These are phyloP conservation scores for Megaustenia siamemsis DNA, from an alignment of 2,888 invertebrate genomes.

Conservation along the genomic window DNA sequence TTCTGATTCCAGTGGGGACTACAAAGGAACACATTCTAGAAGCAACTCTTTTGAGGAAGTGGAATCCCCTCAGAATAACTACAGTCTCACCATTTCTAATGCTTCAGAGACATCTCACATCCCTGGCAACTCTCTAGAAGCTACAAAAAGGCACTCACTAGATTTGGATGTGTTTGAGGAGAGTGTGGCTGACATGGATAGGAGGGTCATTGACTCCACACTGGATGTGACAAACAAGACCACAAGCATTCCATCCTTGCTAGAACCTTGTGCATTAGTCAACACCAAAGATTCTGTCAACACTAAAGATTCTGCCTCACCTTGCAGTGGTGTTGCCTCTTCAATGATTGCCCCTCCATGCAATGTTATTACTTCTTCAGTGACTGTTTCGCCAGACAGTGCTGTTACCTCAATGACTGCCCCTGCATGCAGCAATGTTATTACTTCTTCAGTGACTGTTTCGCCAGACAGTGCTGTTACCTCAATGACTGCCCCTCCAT, in stretches of 20 bases:
- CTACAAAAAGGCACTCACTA: slow-evolving; percentile 13
- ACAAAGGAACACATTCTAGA: slow-evolving; percentile 70
- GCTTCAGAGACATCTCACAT: slow-evolving; percentile 2
- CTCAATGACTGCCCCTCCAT: no score
- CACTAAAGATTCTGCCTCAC: not conserved
- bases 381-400: no score
- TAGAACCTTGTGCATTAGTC: slow-evolving; percentile 15
- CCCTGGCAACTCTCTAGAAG: not conserved
- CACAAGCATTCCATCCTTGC: slow-evolving; percentile 22
- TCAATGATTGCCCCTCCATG: not conserved
- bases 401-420: no score
- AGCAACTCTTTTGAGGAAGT: slow-evolving; percentile 72
- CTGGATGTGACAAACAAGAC: not conserved
- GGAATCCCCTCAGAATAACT: slow-evolving; percentile 56
- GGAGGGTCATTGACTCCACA: slow-evolving; percentile 9
- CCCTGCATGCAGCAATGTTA: no score
- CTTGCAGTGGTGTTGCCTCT: not conserved
- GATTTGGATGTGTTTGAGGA: slow-evolving; percentile 53
- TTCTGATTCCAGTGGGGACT: slow-evolving; percentile 76
- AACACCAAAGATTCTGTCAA: not conserved
- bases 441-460: no score
- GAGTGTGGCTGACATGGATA: slow-evolving; percentile 35
- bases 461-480: no score
- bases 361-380: not conserved
- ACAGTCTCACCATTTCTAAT: slow-evolving; percentile 32